Percentiles rank a stretch among this genome's conserved stretches.
Evolutionary conservation across 2,797 vertebrate genomes (phyloP).

Genomic region (Coregonus suidteri): DNA sequence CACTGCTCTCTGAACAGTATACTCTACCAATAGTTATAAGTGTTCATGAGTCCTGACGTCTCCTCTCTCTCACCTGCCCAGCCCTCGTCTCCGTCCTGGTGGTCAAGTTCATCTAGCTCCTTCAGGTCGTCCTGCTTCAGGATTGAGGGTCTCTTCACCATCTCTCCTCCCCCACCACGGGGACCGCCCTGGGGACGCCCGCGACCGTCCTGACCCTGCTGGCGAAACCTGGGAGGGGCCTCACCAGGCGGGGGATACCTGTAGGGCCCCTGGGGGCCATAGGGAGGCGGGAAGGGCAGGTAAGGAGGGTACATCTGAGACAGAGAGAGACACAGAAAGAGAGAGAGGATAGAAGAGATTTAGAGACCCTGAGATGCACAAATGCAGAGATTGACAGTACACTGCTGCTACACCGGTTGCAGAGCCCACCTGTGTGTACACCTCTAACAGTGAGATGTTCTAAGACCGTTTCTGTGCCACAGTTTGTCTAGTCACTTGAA

Average conservation of each 20-base stretch:
- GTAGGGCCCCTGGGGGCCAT: conserved; percentile 89
- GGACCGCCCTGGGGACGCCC: conserved; percentile 70
- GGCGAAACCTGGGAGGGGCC: conserved; percentile 84
- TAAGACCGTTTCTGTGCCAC: not conserved
- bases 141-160: conserved; percentile 89
- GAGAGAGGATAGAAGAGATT: not conserved
- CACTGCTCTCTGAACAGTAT: not conserved
- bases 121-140: conserved; percentile 94
- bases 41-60: not conserved
- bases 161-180: conserved; percentile 77
- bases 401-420: not conserved
- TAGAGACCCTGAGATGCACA: not conserved
- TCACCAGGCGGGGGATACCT: conserved; percentile 86
- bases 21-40: not conserved
- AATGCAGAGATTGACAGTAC: not conserved
- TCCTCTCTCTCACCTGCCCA: conserved; percentile 83
- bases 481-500: not conserved
- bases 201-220: conserved; percentile 73
- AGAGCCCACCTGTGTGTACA: conserved; percentile 3
- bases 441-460: not conserved
- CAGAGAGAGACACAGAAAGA: not conserved
- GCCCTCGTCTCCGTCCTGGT: conserved; percentile 90
- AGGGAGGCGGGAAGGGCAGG: conserved; percentile 88
- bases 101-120: conserved; percentile 87
- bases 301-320: conserved; percentile 91